Conservation (phyloP, 2,797 vertebrate species). For the Mycteria americana region DNA sequence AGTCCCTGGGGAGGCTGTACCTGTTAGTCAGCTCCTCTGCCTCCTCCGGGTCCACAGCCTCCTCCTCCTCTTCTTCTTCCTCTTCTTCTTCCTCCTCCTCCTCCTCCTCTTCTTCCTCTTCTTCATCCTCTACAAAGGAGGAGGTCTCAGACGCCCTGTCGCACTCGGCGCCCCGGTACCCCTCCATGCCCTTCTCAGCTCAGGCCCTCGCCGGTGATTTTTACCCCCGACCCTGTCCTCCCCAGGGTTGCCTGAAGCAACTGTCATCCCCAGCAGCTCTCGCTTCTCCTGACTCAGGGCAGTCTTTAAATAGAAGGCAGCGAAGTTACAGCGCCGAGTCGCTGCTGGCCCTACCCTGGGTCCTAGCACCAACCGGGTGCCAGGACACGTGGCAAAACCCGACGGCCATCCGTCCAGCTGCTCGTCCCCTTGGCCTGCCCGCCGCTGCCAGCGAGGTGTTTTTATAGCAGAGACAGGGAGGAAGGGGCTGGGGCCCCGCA, state of each 20-base stretch:
- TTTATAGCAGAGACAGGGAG: too few species aligned
- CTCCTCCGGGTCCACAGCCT: slow-evolving; percentile 71
- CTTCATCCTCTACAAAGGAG: slow-evolving; percentile 66
- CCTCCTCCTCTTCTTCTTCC: slow-evolving; percentile 59
- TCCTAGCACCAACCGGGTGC: slow-evolving; percentile 41
- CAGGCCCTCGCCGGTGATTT: slow-evolving; percentile 17
- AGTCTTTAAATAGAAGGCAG: slow-evolving; percentile 89
- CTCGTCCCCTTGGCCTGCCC: fast-evolving
- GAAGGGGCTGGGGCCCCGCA: background rate
- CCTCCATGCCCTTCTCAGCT: slow-evolving; percentile 73
- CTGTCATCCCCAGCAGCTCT: slow-evolving; percentile 83
- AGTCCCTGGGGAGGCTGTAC: slow-evolving; percentile 53
- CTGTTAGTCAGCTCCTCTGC: slow-evolving; percentile 86
- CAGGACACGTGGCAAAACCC: background rate
- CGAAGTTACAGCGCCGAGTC: slow-evolving; percentile 26
- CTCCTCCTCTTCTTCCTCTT: background rate
- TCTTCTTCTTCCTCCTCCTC: slow-evolving; percentile 50
- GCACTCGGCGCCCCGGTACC: slow-evolving; percentile 56
- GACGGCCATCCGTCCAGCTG: background rate
- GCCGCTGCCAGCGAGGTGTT: fast-evolving
- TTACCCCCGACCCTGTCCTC: slow-evolving; percentile 64
- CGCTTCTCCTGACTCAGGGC: slow-evolving; percentile 85
- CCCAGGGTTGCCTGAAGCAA: slow-evolving; percentile 73
- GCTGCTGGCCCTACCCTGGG: slow-evolving; percentile 30
- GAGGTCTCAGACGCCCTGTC: slow-evolving; percentile 75